Base-by-base conservation (phyloP, 2,113 vertebrate genomes). In the Oncorhynchus masou region DNA sequence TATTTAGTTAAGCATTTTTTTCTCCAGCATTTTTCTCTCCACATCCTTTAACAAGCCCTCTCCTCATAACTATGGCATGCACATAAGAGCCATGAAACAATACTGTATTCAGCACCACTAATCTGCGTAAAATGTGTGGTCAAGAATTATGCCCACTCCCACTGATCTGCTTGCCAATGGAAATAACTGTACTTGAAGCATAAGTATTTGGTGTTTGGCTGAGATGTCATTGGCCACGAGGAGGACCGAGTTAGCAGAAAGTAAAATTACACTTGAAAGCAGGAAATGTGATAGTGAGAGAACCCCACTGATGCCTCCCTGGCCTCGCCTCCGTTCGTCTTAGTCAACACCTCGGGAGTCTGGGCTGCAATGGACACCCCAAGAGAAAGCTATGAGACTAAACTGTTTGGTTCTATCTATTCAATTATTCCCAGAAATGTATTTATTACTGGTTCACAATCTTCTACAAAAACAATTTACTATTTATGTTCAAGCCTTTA, bases 181-280 rank as follows among this genome's bases (percentile, higher is more conserved):
- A 86, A 82, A 87, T 78, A 80, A 69, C 68, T n/a, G 1, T 71
- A 76, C 54, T 79, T 13, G 69, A 13, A 54, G 51, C 71, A 74
- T 27, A 39, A 79, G 78, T 76, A 84, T 88, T 88, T 85, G 88
- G 76, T 77, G 77, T 66, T 76, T 85, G 81, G 85, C 81, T 76
- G 79, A 75, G 74, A 81, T 12, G 65, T 77, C 74, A 68, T 75
- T 16, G 68, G 72, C 66, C 54, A 79, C 79, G 77, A 78, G 77
- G 69, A 76, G 71, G 75, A 81, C 83, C 77, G 88, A 87, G 83
- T 88, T 90, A 91, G 87, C 87, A 79, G 80, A 74, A 88, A 79
- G 79, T 92, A 90, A 80, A 90, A 92, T 92, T 92, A 89, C 90
- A 88, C 90, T 88, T 81, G 76, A 79, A 87, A 79, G 82, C 68